Conservation (phyloP, 2,113 vertebrate species). For the Lamprologus ornatipinnis region DNA sequence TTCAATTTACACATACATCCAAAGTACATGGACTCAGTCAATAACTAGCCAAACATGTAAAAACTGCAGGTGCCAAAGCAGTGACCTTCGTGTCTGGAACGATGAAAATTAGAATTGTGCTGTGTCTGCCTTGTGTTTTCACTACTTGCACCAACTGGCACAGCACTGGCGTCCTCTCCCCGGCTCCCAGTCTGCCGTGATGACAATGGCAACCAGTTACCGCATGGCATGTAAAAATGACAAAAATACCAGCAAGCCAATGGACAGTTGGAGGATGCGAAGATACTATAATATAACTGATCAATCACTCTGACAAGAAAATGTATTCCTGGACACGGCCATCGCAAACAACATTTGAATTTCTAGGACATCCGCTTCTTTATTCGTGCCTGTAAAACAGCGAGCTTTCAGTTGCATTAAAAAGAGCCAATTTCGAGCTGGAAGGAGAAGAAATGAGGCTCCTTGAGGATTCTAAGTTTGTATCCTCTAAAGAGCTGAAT, state of each 20-base stretch:
- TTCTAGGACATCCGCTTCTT: background rate
- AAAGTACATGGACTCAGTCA: conserved; percentile 1
- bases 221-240: conserved; percentile 61
- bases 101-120: conserved; percentile 68
- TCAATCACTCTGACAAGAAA: background rate
- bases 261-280: conserved; percentile 37
- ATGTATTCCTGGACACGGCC: background rate
- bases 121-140: conserved; percentile 72
- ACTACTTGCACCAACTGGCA: conserved; percentile 72
- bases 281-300: conserved; percentile 36
- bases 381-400: background rate
- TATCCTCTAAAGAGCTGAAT: conserved; percentile 30
- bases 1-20: background rate
- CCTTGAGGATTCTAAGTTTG: conserved; percentile 23
- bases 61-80: conserved; percentile 44
- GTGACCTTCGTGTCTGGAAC: conserved; percentile 68
- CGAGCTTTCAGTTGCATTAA: background rate
- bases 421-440: background rate
- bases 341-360: background rate
- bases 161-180: conserved; percentile 47
- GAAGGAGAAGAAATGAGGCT: background rate
- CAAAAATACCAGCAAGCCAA: conserved; percentile 59
- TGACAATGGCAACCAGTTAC: conserved; percentile 67
- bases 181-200: conserved; percentile 65
- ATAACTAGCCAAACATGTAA: conserved; percentile 38